A percentile compares a stretch with the other conserved stretches of the same genome.
These are phyloP conservation scores for Harpalus rubripes DNA, from an alignment of 2,888 invertebrate species.

Conservation along the genomic window DNA sequence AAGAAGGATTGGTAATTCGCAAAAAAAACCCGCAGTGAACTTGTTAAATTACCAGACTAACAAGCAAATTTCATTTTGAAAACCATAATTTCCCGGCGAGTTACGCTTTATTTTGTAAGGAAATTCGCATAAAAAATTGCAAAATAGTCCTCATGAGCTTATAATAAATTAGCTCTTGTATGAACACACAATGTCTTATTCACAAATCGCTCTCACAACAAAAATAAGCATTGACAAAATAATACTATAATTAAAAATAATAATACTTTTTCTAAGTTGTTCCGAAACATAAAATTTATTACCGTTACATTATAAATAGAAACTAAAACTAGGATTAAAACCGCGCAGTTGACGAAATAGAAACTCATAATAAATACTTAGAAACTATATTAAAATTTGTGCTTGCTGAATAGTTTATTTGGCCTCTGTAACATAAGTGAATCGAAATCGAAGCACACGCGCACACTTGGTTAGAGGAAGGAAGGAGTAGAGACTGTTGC, in stretches of 20 bases:
- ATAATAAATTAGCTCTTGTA: constrained; percentile 25
- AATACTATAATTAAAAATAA: constrained; percentile 29
- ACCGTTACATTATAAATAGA: constrained; percentile 33
- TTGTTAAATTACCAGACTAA: too few relatives aligned
- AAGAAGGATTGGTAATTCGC: too few relatives aligned
- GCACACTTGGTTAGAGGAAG: constrained; percentile 38
- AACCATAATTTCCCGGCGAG: not conserved
- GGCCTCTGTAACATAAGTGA: constrained; percentile 40
- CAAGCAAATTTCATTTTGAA: not conserved
- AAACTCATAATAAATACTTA: constrained; percentile 43
- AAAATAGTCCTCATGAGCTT: constrained; percentile 38
- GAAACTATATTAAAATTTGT: constrained; percentile 8
- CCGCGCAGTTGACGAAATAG: constrained; percentile 30
- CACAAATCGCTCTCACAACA: constrained; percentile 36
- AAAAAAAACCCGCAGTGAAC: too few relatives aligned
- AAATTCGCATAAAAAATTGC: constrained; percentile 47
- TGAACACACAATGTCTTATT: constrained; percentile 42
- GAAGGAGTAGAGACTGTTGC: not conserved
- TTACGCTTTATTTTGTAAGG: constrained; percentile 25
- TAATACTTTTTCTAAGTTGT: constrained; percentile 34
- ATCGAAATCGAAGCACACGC: constrained; percentile 43
- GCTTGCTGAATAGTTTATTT: constrained; percentile 17
- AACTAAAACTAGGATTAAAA: constrained; percentile 41
- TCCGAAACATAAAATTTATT: constrained; percentile 44
- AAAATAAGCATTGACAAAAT: constrained; percentile 39